Evolutionary conservation across 2,888 invertebrate genomes (phyloP), one percentile per base, ranked within the genome.

Genomic region (Notocelia uddmanniana): DNA sequence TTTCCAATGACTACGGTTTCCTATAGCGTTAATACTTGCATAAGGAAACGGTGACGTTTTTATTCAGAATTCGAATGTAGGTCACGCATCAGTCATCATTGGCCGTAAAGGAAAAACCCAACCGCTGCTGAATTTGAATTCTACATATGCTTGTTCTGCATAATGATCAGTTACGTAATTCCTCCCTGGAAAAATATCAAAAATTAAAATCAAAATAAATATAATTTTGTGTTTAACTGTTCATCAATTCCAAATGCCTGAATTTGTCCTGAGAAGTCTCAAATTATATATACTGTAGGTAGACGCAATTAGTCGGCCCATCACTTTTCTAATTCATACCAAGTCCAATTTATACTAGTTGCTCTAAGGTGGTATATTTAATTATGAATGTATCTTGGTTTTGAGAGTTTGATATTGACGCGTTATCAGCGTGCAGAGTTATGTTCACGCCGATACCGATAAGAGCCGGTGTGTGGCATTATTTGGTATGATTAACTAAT

Each of bases 401-500:
- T 66, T 55, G 45, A 31, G 71, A 54, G 59, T 71, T 60, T 71
- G 66, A 54, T 71, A 71, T 66, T 71, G 66, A 66, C 31, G n/a
- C 26, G 50, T 64, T 70, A 64, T 70, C 58, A 31, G 26, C 19
- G 57, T 48, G n/a, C 31, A 55, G 5, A 64, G 41, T 59, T 52
- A 23, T 31, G 48, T 50, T 52, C 37, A 55, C 19, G 45, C 45
- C 66, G 71, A 66, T 66, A 66, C 41, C 34, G 21, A 34, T 37
- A 48, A 31, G 48, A 26, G 74, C 23, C 41, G 62, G 74, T 23
- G 45, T 26, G 55, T 68, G 64, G 75, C 45, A 66, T 73, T 68
- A 74, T 77, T 79, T 78, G 77, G 77, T 75, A 76, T 76, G 75
- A 76, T 76, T 78, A 77, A 80, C 78, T 74, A 78, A 80, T 83